Percentiles rank a stretch among this genome's conserved stretches.
phyloP scores from a whole-genome alignment of 1,140 invertebrate genomes.

The Atopsyche davidsoni region DNA sequence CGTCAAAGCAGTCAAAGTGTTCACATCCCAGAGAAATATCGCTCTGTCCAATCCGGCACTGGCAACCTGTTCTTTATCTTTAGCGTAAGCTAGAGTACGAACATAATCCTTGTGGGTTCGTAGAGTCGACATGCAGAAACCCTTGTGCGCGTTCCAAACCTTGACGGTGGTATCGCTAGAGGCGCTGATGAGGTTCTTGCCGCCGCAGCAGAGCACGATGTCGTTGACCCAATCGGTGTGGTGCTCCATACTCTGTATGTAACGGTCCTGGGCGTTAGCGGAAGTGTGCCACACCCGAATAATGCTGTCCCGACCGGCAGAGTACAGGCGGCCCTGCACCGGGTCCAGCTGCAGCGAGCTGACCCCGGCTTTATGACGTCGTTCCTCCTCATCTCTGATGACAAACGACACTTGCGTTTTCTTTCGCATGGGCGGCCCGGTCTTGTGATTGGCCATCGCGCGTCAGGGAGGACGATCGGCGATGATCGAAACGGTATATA shows the following conservation, averaged over 20 bases:
- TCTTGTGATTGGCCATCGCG: slow-evolving; percentile 27
- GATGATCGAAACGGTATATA: not conserved
- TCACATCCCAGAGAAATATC: slow-evolving; percentile 99
- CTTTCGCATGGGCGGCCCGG: slow-evolving; percentile 40
- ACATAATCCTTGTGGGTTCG: slow-evolving; percentile 99
- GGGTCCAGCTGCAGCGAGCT: slow-evolving; percentile 94
- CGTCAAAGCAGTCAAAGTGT: slow-evolving; percentile 94
- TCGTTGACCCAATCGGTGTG: slow-evolving; percentile 99
- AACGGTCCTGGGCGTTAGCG: slow-evolving; percentile 57
- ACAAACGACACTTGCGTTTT: slow-evolving; percentile 90
- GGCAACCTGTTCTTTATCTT: slow-evolving; percentile 90
- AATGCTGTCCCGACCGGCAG: slow-evolving; percentile 96
- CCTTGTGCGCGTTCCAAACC: slow-evolving; percentile 99
- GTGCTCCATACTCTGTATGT: slow-evolving; percentile 94
- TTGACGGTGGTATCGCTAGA: slow-evolving; percentile 99
- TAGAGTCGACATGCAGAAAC: slow-evolving; percentile 97
- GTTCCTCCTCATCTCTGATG: slow-evolving; percentile 93
- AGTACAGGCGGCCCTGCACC: slow-evolving; percentile 81
- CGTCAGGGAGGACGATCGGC: not conserved
- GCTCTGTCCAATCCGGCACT: slow-evolving; percentile 95
- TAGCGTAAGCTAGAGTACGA: slow-evolving; percentile 96
- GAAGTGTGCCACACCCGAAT: slow-evolving; percentile 92
- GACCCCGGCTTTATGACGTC: slow-evolving; percentile 88
- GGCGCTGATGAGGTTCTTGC: slow-evolving; percentile 95
- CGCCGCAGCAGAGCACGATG: slow-evolving; percentile 94